phyloP scores from a whole-genome alignment of 2,888 invertebrate species.

The Drosophila formosana region DNA sequence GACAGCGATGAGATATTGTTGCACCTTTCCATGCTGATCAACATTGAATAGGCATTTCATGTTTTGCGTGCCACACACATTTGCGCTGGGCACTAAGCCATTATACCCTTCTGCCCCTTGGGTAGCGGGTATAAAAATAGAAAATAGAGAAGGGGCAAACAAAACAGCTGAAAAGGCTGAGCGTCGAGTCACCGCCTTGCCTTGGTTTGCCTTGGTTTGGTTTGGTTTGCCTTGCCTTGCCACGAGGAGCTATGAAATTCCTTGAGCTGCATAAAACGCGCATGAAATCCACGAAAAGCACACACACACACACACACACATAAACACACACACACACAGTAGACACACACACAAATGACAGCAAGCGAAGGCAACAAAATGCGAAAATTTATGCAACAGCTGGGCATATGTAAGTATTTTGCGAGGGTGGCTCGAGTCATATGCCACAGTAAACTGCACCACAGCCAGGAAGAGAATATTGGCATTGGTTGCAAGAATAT shows the following conservation, averaged over 20 bases:
- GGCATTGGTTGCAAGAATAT: no score
- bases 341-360: conserved; percentile 21
- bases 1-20: no score
- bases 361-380: conserved; percentile 56
- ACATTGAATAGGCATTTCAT: not conserved
- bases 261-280: conserved; percentile 72
- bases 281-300: conserved; percentile 56
- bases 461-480: not conserved
- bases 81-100: not conserved
- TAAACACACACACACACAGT: no score
- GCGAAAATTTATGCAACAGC: conserved; percentile 78
- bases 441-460: not conserved
- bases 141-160: not conserved
- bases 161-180: conserved; percentile 29
- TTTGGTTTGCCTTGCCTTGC: not conserved
- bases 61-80: not conserved
- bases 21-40: not conserved
- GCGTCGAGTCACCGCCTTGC: conserved; percentile 45
- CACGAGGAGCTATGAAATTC: conserved; percentile 58
- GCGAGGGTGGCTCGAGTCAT: conserved; percentile 53
- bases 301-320: conserved; percentile 25
- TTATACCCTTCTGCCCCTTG: not conserved
- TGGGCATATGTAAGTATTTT: conserved; percentile 47
- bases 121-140: not conserved
- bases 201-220: no score